phyloP scores from a whole-genome alignment of 2,113 vertebrate species.

The Murina feae region DNA sequence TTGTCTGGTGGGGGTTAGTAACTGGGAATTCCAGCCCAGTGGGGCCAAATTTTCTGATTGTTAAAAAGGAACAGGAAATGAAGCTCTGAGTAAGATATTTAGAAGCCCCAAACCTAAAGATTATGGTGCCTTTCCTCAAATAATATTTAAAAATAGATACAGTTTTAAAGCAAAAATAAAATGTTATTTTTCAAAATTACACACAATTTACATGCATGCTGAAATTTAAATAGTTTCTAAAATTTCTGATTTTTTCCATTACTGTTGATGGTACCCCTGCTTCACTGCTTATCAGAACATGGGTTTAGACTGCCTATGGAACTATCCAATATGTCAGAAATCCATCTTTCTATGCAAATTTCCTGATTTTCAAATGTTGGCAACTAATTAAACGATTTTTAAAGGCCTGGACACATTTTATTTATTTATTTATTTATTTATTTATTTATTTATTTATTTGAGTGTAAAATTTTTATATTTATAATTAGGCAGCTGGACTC shows the following conservation, averaged over 20 bases:
- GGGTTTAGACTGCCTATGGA: neutral
- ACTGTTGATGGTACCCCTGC: neutral
- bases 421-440: no score
- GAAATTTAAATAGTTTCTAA: constrained; percentile 32
- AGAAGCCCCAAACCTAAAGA: neutral
- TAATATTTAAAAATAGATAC: neutral
- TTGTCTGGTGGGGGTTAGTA: neutral
- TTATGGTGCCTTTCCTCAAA: neutral
- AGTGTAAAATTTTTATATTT: no score
- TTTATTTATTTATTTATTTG: no score
- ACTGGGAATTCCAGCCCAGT: neutral
- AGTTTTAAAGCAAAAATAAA: constrained; percentile 36
- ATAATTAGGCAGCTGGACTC: no score
- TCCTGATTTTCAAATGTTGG: constrained; percentile 16
- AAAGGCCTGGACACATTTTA: neutral
- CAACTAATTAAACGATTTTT: constrained; percentile 12
- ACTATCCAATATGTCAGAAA: neutral
- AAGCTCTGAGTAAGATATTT: neutral
- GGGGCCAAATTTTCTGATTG: neutral
- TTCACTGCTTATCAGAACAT: neutral
- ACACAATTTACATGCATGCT: neutral
- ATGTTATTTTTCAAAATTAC: constrained; percentile 18
- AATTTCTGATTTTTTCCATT: constrained; percentile 20
- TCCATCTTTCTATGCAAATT: constrained; percentile 29
- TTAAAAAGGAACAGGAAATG: neutral